Base-by-base conservation (phyloP, 2,888 invertebrate species). In the Andrena flavipes region DNA sequence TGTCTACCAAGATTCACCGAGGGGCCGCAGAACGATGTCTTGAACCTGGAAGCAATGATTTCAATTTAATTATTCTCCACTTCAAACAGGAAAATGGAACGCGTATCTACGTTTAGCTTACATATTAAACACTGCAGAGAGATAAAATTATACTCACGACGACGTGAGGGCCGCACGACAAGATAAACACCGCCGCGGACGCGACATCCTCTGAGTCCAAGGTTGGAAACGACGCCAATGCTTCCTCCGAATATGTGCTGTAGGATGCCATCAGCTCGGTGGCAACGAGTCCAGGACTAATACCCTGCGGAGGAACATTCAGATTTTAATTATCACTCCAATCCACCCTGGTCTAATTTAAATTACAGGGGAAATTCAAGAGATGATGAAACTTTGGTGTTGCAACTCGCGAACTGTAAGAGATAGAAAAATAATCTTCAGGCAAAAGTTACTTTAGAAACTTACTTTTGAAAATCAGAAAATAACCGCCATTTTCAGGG, bases 251-350 rank as follows among this genome's bases (percentile, higher is more conserved):
- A 65, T 91, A 92, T 33, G 86, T 84, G 6, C 91, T 88, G 80
- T 90, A 90, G 84, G 93, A 94, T 73, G 93, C 93, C 89, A 94
- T 93, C 62, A 95, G 93, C 77, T 95, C 95, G 0, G 96, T 96
- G 63, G 94, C 94, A 23, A 96, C 96, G 85, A 96, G 91, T 23
- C 96, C 96, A 0, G 96, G 96, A 60, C 95, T 96, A 63, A 96
- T 94, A 87, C 95, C 96, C 96, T 96, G 88, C 16, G 88, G 88
- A 65, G 51, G n/a, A 0, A 1, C 10, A 49, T 10, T 0, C 4
- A 51, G n/a, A 42, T 42, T 42, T 42, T 42, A 42, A 42, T 13
- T 42, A 42, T 16, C 4, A 42, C 42, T 42, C 16, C 42, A 42
- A 42, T 16, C 16, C 16, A 42, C 16, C 16, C 16, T 5, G 42